Evolutionary conservation across 2,113 vertebrate species (phyloP).

Genomic region (Ariopsis seemanni): DNA sequence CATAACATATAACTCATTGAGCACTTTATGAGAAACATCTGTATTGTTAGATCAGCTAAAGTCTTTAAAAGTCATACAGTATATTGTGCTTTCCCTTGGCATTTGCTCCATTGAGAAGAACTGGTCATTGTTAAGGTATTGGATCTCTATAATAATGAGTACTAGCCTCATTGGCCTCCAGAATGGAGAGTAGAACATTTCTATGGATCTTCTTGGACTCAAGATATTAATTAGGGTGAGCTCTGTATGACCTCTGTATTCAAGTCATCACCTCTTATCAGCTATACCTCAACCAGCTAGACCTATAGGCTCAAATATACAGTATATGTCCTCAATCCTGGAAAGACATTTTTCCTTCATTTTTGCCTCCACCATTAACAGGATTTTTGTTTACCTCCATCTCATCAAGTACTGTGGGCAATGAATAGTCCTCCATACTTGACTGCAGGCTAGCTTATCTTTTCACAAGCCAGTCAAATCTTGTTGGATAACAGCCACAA

Average conservation of each 20-base stretch:
- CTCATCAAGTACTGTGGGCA: neutral
- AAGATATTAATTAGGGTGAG: neutral
- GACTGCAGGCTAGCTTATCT: neutral
- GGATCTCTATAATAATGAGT: neutral
- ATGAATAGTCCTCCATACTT: neutral
- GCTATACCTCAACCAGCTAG: neutral
- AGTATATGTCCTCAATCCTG: slow-evolving; percentile 1
- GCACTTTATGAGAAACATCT: neutral
- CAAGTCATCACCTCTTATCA: neutral
- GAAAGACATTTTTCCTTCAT: neutral
- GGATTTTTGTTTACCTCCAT: neutral
- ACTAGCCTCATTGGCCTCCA: neutral
- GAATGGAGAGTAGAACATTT: neutral
- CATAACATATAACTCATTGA: neutral
- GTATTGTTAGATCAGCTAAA: neutral
- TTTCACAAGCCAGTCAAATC: neutral
- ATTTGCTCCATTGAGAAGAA: neutral
- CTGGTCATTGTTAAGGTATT: neutral
- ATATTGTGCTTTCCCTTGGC: neutral
- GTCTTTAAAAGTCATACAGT: neutral
- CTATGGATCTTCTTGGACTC: neutral
- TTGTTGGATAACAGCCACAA: neutral
- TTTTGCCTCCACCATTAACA: neutral
- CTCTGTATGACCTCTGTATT: neutral
- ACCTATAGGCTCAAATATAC: neutral